Evolutionary conservation across 2,113 vertebrate species (phyloP).

Genomic region (Ophiodon elongatus): DNA sequence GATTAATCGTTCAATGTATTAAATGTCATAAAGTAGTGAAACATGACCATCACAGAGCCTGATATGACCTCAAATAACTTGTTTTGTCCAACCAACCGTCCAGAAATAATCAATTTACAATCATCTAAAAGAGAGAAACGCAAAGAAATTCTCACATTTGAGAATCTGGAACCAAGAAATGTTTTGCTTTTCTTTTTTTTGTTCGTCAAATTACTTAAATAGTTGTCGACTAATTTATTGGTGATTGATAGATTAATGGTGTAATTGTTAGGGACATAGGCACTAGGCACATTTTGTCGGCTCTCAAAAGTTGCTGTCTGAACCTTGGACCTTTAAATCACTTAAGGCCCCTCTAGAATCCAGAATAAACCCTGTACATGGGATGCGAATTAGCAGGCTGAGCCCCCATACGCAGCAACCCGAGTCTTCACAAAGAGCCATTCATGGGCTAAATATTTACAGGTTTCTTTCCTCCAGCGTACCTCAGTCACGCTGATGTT

Average conservation of each 20-base stretch:
- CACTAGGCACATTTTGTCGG: not conserved
- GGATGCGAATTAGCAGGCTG: slow-evolving; percentile 58
- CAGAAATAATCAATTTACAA: not conserved
- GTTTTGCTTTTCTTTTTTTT: not conserved
- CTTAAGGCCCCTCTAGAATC: slow-evolving; percentile 47
- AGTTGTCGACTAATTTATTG: not conserved
- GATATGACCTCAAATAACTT: not conserved
- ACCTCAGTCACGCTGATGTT: slow-evolving; percentile 14
- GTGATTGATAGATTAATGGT: not conserved
- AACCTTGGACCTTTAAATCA: not conserved
- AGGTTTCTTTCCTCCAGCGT: slow-evolving; percentile 22
- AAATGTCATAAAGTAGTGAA: not conserved
- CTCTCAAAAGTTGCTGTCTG: not conserved
- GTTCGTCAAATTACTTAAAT: not conserved
- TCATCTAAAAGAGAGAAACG: not conserved
- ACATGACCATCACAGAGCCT: not conserved
- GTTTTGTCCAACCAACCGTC: not conserved
- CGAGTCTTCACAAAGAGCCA: slow-evolving; percentile 65
- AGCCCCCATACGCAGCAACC: slow-evolving; percentile 39
- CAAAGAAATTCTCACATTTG: not conserved
- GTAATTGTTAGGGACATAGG: too few species aligned
- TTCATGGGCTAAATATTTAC: slow-evolving; percentile 62
- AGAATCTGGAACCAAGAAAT: not conserved
- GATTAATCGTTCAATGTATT: not conserved
- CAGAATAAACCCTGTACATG: slow-evolving; percentile 52